Evolutionary conservation across 2,888 invertebrate genomes (phyloP).

Genomic region (Torymus texanus): DNA sequence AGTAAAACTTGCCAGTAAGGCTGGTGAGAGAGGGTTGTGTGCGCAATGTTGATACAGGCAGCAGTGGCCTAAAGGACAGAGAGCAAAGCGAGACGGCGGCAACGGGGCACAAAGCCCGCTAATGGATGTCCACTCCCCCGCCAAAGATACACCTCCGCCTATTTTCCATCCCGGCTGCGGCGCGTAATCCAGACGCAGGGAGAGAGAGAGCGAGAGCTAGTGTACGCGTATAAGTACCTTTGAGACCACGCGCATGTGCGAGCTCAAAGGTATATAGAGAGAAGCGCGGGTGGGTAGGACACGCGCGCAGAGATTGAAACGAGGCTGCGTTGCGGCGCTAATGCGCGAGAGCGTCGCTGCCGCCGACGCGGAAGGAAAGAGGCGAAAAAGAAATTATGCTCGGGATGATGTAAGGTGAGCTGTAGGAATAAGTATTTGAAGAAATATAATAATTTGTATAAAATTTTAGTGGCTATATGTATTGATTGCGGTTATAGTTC

Average conservation of each 20-base stretch:
- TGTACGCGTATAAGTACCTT: conserved; percentile 39
- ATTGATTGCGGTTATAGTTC: too few species aligned
- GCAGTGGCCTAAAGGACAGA: conserved; percentile 19
- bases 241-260: conserved; percentile 12
- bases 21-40: conserved; percentile 58
- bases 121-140: conserved; percentile 74
- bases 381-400: too few species aligned
- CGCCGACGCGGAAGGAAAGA: too few species aligned
- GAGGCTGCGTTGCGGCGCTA: conserved; percentile 1
- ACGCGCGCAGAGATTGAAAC: conserved; percentile 13
- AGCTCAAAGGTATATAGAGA: background rate
- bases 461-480: too few species aligned
- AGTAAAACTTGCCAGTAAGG: conserved; percentile 42
- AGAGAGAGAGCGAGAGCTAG: conserved; percentile 47
- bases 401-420: too few species aligned
- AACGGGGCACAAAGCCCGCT: conserved; percentile 71
- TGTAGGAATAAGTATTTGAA: too few species aligned
- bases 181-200: conserved; percentile 59
- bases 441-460: too few species aligned
- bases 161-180: conserved; percentile 57
- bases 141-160: conserved; percentile 71
- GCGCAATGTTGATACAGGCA: conserved; percentile 56
- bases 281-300: background rate
- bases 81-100: background rate
- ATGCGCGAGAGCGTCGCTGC: background rate